Evolutionary conservation across 2,888 invertebrate species (phyloP).

Genomic region (Leptinotarsa haldemani): DNA sequence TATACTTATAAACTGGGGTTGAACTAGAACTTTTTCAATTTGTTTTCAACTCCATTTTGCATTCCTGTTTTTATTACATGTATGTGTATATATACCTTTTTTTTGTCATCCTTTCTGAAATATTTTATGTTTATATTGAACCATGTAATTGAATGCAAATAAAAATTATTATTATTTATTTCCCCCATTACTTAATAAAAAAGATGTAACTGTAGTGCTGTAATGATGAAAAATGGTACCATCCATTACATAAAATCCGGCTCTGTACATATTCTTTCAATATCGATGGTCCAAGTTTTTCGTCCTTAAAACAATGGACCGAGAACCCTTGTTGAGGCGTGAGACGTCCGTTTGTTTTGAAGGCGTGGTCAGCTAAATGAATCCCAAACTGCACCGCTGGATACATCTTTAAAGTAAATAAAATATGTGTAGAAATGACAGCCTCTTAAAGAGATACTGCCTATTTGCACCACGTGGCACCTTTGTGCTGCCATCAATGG

Average conservation of each 20-base stretch:
- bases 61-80: too few species aligned
- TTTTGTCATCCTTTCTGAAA: too few species aligned
- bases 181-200: too few species aligned
- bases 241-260: not conserved
- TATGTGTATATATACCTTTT: too few species aligned
- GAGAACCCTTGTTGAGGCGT: constrained; percentile 40
- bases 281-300: constrained; percentile 31
- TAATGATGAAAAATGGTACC: too few species aligned
- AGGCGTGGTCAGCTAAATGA: constrained; percentile 36
- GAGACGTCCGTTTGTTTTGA: constrained; percentile 37
- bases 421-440: constrained; percentile 49
- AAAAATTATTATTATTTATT: too few species aligned
- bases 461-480: constrained; percentile 38
- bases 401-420: constrained; percentile 48
- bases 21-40: too few species aligned
- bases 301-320: constrained; percentile 43
- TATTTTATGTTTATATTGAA: too few species aligned
- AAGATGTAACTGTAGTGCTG: too few species aligned
- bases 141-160: too few species aligned
- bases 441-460: constrained; percentile 35
- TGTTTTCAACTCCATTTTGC: too few species aligned
- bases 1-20: too few species aligned
- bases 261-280: constrained; percentile 12
- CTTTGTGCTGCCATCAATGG: constrained; percentile 23
- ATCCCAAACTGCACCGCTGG: constrained; percentile 39